Evolutionary conservation across 2,797 vertebrate species (phyloP), one percentile per base, ranked within the genome.

Genomic region (Ctenopoma multispine): DNA sequence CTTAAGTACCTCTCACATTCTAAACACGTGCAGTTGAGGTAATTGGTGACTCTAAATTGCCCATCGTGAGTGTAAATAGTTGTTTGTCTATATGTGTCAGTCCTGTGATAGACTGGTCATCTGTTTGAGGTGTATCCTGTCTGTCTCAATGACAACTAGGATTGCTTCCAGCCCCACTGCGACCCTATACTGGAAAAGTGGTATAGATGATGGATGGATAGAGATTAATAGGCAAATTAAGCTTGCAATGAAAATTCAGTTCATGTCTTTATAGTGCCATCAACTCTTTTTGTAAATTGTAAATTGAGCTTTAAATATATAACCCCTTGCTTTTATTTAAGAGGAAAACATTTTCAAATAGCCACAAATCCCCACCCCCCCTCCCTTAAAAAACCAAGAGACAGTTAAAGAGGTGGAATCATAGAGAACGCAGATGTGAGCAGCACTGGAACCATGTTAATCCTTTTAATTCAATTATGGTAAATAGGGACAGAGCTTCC

Each of bases 391-490:
- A 80, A 79, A 80, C 63, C 23, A 47, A 82, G 57, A 84, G 77
- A 69, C 23, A 53, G 51, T 27, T 55, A 86, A 74, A 87, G 84
- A 89, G 82, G 80, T 78, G 71, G 83, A 86, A 85, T 85, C 82
- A 85, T 80, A 75, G 83, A 89, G 81, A 91, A 87, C 90, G 89
- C 91, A 92, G 88, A 92, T 92, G 88, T 82, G 88, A 92, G 91
- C 86, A 91, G 88, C 87, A 90, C 72, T 86, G 85, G 69, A 85
- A 90, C 89, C 87, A 88, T 93, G 91, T 87, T 94, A 93, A 93
- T 93, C 92, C 92, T 85, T 91, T 93, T 94, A 92, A 92, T 92
- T 93, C 89, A 92, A 92, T 93, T 93, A 93, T 93, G 92, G 81
- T 93, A 93, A 93, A 92, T 84, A 91, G 87, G 87, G 83, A 86